Evolutionary conservation across 2,113 vertebrate species (phyloP).

Genomic region (Callipepla squamata): DNA sequence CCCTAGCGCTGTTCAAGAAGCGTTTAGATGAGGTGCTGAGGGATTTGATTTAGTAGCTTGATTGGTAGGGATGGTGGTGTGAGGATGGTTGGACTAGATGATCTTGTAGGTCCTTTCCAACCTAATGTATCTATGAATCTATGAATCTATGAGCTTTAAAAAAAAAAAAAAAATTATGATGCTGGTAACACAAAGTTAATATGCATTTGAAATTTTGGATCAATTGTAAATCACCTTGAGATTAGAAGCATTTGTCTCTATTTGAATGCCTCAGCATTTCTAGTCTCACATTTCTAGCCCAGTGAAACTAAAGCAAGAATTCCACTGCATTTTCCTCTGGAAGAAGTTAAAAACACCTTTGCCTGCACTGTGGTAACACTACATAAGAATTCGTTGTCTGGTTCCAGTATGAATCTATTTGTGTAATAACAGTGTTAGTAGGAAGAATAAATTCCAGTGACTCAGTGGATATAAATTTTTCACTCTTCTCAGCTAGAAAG

Average conservation of each 20-base stretch:
- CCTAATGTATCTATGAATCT: too few relatives aligned
- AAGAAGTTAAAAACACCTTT: not conserved
- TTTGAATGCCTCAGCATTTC: not conserved
- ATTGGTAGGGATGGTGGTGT: too few relatives aligned
- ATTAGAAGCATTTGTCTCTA: not conserved
- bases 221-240: not conserved
- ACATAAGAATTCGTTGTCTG: not conserved
- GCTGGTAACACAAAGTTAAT: not conserved
- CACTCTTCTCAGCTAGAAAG: not conserved
- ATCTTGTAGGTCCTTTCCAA: too few relatives aligned
- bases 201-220: not conserved
- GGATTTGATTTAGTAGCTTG: too few relatives aligned
- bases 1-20: too few relatives aligned
- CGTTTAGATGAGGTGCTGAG: too few relatives aligned
- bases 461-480: not conserved
- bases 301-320: not conserved
- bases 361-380: not conserved
- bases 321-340: fast-evolving
- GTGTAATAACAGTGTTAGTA: not conserved
- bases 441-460: not conserved
- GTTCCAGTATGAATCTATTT: not conserved
- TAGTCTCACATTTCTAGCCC: not conserved
- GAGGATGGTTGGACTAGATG: too few relatives aligned
- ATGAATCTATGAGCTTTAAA: not conserved
- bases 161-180: not conserved